Evolutionary conservation across 2,888 invertebrate genomes (phyloP).

Genomic region (Apotomis capreana): DNA sequence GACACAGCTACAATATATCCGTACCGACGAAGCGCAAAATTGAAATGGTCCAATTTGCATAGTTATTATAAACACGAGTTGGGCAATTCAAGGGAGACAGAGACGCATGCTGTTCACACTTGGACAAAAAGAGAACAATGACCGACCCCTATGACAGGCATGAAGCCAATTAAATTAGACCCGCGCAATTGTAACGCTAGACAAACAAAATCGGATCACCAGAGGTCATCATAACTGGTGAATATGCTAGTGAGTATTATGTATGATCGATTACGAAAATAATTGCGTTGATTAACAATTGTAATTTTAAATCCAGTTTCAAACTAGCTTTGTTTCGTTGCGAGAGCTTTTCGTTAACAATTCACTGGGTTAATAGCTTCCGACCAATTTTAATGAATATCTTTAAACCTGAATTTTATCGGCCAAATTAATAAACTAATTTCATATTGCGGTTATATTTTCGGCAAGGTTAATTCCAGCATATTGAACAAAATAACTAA

Average conservation of each 20-base stretch:
- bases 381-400: slow-evolving; percentile 7
- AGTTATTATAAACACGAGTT: slow-evolving; percentile 75
- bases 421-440: not conserved
- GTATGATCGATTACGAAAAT: slow-evolving; percentile 51
- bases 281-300: slow-evolving; percentile 53
- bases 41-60: slow-evolving; percentile 77
- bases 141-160: slow-evolving; percentile 36
- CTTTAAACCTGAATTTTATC: not conserved
- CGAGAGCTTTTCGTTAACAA: slow-evolving; percentile 12
- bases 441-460: not conserved
- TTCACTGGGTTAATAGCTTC: slow-evolving; percentile 11
- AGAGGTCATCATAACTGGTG: slow-evolving; percentile 13
- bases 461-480: not conserved
- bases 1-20: slow-evolving; percentile 69
- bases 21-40: slow-evolving; percentile 69
- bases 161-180: slow-evolving; percentile 35
- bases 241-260: slow-evolving; percentile 6
- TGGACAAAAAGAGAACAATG: slow-evolving; percentile 40
- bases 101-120: slow-evolving; percentile 48
- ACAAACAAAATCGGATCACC: not conserved
- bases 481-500: not conserved
- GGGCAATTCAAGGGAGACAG: slow-evolving; percentile 59
- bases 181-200: slow-evolving; percentile 16
- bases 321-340: slow-evolving; percentile 25
- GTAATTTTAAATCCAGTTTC: slow-evolving; percentile 44